Evolutionary conservation across 2,888 invertebrate species (phyloP).

Genomic region (Bellardia bayeri): DNA sequence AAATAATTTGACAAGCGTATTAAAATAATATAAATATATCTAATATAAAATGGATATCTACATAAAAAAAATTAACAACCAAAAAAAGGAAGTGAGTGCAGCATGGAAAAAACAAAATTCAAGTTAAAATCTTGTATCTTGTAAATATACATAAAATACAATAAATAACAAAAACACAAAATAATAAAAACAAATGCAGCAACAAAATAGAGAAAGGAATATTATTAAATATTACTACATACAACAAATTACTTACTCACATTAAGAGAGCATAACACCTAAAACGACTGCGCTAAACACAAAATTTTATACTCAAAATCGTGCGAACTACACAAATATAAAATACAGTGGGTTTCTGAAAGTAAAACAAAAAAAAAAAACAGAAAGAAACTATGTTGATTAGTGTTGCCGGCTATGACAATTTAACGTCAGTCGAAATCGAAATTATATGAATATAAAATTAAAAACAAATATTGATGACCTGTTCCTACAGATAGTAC

Average conservation of each 20-base stretch:
- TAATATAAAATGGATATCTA: neutral
- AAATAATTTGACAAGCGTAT: slow-evolving; percentile 43
- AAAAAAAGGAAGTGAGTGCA: slow-evolving; percentile 54
- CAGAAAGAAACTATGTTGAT: neutral
- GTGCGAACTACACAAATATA: slow-evolving; percentile 7
- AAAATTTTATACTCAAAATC: slow-evolving; percentile 38
- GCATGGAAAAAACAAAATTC: slow-evolving; percentile 43
- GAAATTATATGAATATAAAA: too few species aligned
- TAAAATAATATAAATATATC: neutral
- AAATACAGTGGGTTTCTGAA: slow-evolving; percentile 24
- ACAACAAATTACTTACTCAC: slow-evolving; percentile 5
- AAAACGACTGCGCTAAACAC: slow-evolving; percentile 58
- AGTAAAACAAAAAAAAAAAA: slow-evolving; percentile 2
- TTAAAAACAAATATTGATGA: too few species aligned
- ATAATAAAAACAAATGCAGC: slow-evolving; percentile 13
- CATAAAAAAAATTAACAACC: neutral
- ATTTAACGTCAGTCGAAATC: too few species aligned
- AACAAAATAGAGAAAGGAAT: slow-evolving; percentile 40
- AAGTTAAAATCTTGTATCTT: slow-evolving; percentile 32
- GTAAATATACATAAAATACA: slow-evolving; percentile 34
- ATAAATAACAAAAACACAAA: slow-evolving; percentile 7
- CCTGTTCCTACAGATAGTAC: too few species aligned
- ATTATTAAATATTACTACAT: slow-evolving; percentile 8
- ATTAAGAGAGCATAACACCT: neutral
- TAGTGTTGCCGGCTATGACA: too few species aligned